Evolutionary conservation across 2,113 vertebrate genomes (phyloP).

Genomic region (Cyprinodon variegatus): DNA sequence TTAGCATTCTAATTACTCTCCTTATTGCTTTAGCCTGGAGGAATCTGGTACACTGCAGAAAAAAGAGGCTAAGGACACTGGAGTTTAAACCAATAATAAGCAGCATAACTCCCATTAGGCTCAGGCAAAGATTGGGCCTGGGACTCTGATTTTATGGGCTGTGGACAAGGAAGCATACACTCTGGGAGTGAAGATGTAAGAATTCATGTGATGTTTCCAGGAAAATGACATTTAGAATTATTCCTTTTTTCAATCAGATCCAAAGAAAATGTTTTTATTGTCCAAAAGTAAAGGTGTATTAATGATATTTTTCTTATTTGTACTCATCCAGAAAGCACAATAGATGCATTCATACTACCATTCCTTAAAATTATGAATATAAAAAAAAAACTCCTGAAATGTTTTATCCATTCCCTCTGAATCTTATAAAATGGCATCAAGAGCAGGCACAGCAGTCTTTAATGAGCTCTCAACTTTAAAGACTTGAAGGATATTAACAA

Average conservation of each 20-base stretch:
- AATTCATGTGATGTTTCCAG: constrained; percentile 23
- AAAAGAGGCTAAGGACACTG: constrained; percentile 82
- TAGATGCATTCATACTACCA: not conserved
- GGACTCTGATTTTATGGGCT: constrained; percentile 62
- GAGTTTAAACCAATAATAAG: constrained; percentile 89
- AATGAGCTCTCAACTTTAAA: constrained; percentile 99
- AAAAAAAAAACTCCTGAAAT: constrained; percentile 61
- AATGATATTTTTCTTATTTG: constrained; percentile 5
- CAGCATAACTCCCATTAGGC: constrained; percentile 74
- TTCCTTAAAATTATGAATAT: constrained; percentile 11
- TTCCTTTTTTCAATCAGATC: constrained; percentile 8
- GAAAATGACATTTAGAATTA: constrained; percentile 34
- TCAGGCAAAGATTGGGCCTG: constrained; percentile 70
- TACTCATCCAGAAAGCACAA: not conserved
- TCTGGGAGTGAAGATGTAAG: constrained; percentile 30
- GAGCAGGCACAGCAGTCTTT: constrained; percentile 93
- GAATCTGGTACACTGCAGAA: constrained; percentile 81
- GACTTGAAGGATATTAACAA: constrained; percentile 99
- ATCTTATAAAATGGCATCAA: constrained; percentile 96
- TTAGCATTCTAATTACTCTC: constrained; percentile 99
- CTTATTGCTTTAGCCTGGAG: constrained; percentile 99
- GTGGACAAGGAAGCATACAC: constrained; percentile 55
- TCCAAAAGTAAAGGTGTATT: not conserved
- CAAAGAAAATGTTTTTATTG: not conserved
- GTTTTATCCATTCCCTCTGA: constrained; percentile 79